These are phyloP conservation scores for Tragelaphus buxtoni DNA, from an alignment of 2,113 vertebrate genomes.

Conservation along the genomic window DNA sequence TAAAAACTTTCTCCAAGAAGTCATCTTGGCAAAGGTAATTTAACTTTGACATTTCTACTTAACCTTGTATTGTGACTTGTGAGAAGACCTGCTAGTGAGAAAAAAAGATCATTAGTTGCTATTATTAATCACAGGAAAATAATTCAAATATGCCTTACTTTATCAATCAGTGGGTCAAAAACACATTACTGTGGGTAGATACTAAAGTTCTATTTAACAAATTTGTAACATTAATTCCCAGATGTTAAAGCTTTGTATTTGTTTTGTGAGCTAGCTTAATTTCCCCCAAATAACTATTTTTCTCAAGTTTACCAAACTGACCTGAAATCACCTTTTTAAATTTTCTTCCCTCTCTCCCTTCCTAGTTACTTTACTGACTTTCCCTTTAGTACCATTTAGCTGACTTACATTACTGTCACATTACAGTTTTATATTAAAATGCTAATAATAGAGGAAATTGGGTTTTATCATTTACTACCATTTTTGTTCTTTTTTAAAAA, in stretches of 20 bases:
- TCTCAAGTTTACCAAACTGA: background rate
- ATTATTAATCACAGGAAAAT: constrained; percentile 2
- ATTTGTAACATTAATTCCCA: background rate
- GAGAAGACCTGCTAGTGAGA: background rate
- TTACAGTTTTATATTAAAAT: background rate
- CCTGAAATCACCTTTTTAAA: background rate
- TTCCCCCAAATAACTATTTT: background rate
- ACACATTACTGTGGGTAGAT: background rate
- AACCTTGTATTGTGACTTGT: background rate
- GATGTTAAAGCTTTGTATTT: background rate
- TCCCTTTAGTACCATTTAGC: background rate
- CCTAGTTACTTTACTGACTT: background rate
- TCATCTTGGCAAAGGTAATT: constrained; percentile 35
- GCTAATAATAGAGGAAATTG: background rate
- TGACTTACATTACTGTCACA: background rate
- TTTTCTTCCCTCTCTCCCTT: background rate
- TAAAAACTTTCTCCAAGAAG: constrained; percentile 18
- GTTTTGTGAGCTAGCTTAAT: background rate
- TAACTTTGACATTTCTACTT: constrained; percentile 34
- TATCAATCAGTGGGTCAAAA: background rate
- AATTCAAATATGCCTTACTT: background rate
- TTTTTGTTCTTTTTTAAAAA: background rate
- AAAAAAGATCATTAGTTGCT: background rate
- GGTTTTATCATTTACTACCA: background rate
- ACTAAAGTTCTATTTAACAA: background rate